Evolutionary conservation across 37 sponge, comb jelly and placozoan genomes (phyloP).

Genomic region (Eunapius fragilis): DNA sequence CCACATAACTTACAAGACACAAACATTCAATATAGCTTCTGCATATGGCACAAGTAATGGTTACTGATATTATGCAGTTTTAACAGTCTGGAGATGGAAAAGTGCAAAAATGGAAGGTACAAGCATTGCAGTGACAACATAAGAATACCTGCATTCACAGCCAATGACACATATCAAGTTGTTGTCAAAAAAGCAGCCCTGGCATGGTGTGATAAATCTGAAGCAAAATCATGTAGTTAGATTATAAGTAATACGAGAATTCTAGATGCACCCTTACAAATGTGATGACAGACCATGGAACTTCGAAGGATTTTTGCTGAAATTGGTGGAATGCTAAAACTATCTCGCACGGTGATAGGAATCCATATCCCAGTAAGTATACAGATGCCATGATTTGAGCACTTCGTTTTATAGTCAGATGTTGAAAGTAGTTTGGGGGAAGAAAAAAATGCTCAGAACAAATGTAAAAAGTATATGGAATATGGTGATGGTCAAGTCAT

Average conservation of each 20-base stretch:
- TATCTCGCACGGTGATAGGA: neutral
- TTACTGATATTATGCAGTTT: neutral
- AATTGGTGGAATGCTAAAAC: neutral
- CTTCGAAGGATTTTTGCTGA: neutral
- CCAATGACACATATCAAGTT: neutral
- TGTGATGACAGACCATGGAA: neutral
- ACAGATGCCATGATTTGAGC: neutral
- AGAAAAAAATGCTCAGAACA: neutral
- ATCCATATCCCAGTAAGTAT: neutral
- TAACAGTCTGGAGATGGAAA: neutral
- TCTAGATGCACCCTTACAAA: neutral
- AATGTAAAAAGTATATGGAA: neutral
- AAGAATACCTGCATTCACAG: neutral
- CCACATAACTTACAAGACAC: too few relatives aligned
- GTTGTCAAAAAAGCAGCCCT: neutral
- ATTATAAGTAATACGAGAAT: neutral
- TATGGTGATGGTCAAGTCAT: neutral
- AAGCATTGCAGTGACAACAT: neutral
- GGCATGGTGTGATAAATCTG: neutral
- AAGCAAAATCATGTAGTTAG: neutral
- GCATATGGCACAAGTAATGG: neutral
- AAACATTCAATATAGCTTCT: too few relatives aligned
- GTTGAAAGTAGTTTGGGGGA: neutral
- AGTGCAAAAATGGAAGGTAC: neutral
- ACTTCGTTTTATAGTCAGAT: neutral